Evolutionary conservation across 53 echinoderm and acorn worm species (phyloP).

Genomic region (Pentamera pediparva): DNA sequence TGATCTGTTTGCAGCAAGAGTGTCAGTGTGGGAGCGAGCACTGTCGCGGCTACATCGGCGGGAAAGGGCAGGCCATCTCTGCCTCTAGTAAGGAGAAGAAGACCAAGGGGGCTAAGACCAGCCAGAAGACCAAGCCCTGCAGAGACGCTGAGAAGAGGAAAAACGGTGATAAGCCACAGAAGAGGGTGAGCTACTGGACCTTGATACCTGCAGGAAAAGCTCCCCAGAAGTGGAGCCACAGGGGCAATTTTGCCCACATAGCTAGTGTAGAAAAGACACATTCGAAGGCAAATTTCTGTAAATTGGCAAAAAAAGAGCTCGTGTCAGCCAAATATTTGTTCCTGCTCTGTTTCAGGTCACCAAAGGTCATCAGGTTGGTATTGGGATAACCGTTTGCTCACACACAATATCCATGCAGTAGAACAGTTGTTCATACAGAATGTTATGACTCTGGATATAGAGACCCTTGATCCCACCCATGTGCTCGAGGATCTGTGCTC

Average conservation of each 20-base stretch:
- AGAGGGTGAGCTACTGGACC: conserved; percentile 73
- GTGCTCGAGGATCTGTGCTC: too few relatives aligned
- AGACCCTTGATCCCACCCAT: too few relatives aligned
- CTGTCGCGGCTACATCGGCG: conserved; percentile 85
- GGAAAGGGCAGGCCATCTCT: conserved; percentile 59
- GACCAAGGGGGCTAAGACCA: background rate
- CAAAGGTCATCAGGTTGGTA: too few relatives aligned
- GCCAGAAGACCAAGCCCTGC: conserved; percentile 16
- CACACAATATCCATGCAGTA: too few relatives aligned
- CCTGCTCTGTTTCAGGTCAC: background rate
- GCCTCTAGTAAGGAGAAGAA: background rate
- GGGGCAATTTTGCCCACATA: too few relatives aligned
- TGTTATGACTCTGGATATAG: too few relatives aligned
- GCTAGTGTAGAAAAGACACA: too few relatives aligned
- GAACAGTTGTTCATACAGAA: too few relatives aligned
- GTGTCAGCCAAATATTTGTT: background rate
- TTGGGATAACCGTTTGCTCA: too few relatives aligned
- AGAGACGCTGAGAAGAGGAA: conserved; percentile 62
- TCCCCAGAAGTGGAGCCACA: background rate
- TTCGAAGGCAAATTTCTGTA: too few relatives aligned
- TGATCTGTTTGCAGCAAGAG: conserved; percentile 62
- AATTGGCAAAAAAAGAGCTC: too few relatives aligned
- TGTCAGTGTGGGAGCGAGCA: conserved; percentile 73
- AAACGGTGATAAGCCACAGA: conserved; percentile 52
- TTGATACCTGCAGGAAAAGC: too few relatives aligned